Base-by-base conservation (phyloP, 2,797 vertebrate genomes). In the Bryconaethiops microstoma region DNA sequence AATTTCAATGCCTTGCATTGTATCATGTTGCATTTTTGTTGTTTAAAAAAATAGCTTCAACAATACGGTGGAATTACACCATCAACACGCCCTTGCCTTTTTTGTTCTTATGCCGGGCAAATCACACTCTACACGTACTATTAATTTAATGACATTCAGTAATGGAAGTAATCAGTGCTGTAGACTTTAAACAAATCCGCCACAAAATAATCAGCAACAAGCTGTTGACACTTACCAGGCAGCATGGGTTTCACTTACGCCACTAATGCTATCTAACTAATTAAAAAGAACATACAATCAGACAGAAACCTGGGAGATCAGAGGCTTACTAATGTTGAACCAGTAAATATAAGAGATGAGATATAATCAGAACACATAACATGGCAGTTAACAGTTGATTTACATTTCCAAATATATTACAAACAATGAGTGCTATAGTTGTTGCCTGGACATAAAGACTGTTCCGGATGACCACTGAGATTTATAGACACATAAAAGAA, bases 401-500 rank as follows among this genome's bases (percentile, higher is more conserved):
- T 83, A 59, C 79, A 79, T 77, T 83, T 79, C 68, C 68, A 83
- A 77, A 74, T 71, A 77, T 42, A 55, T 67, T 77, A 72, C 29
- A 40, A 77, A 65, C 79, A 77, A 75, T 81, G 50, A 69, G 42
- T 77, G 52, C 76, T 82, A 63, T 76, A 54, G 25, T 40, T 67
- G 63, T 70, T 12, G 21, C 14, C 55, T 48, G 2, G 74, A 21
- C n/a, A 70, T 78, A 81, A 75, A 85, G 35, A 19, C 42, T 69
- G 48, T 77, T 78, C 42, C 19, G 35, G 55, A 35, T 65, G 82
- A 84, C 23, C 19, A 71, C 73, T 60, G 52, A 79, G 79, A 81
- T 81, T 83, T 73, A 86, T 80, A 63, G 50, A 84, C 69, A 84
- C 74, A 77, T 79, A 78, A 57, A 74, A 14, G 69, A 81, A 84